These are phyloP conservation scores for Polydrusus tereticollis DNA, from an alignment of 2,888 invertebrate species.

Conservation along the genomic window DNA sequence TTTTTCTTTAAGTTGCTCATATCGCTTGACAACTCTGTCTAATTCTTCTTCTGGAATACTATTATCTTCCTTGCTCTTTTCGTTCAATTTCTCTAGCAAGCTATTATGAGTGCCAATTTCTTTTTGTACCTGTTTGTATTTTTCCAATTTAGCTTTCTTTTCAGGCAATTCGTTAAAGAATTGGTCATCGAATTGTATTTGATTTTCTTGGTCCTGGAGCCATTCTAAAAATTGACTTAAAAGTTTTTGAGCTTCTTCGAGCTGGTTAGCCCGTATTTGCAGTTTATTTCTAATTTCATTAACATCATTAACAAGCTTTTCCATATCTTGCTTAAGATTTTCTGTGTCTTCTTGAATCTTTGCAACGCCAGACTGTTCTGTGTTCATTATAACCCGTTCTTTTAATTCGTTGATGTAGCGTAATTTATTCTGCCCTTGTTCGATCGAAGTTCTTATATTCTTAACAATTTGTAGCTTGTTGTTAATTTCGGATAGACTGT, in stretches of 20 bases:
- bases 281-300: slow-evolving; percentile 84
- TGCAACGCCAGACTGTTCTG: slow-evolving; percentile 87
- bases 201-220: slow-evolving; percentile 89
- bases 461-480: slow-evolving; percentile 88
- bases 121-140: slow-evolving; percentile 84
- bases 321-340: slow-evolving; percentile 89
- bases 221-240: slow-evolving; percentile 87
- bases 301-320: slow-evolving; percentile 85
- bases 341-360: slow-evolving; percentile 95
- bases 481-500: slow-evolving; percentile 86
- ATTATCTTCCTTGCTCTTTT: slow-evolving; percentile 78
- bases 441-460: slow-evolving; percentile 88
- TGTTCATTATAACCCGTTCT: slow-evolving; percentile 93
- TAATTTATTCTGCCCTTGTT: slow-evolving; percentile 91
- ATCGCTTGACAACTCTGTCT: slow-evolving; percentile 78
- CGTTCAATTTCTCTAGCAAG: slow-evolving; percentile 81
- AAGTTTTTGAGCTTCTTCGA: slow-evolving; percentile 89
- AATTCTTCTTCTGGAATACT: slow-evolving; percentile 72
- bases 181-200: slow-evolving; percentile 81
- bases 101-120: slow-evolving; percentile 87
- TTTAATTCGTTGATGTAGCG: slow-evolving; percentile 90
- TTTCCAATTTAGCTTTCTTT: slow-evolving; percentile 90
- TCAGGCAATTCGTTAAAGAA: slow-evolving; percentile 89
- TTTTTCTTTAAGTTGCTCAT: slow-evolving; percentile 76
- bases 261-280: slow-evolving; percentile 79